phyloP scores from a whole-genome alignment of 2,888 invertebrate species.

The Eremobia ochroleuca region DNA sequence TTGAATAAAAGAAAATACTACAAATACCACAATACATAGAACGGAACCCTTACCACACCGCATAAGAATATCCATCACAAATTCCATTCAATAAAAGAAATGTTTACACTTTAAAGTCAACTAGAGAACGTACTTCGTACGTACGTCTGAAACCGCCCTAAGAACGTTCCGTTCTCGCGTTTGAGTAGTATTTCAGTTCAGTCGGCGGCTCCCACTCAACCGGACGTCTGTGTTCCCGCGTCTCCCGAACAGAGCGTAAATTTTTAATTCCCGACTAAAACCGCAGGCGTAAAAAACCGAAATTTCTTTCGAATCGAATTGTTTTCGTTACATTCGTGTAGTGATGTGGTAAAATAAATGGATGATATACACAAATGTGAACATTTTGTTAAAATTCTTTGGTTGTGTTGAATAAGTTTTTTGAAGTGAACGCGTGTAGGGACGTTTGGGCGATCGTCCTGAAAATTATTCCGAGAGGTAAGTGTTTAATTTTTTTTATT shows the following conservation, averaged over 20 bases:
- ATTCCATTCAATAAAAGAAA: constrained; percentile 56
- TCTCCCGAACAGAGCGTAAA: constrained; percentile 75
- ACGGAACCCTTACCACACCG: background rate
- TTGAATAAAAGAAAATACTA: background rate
- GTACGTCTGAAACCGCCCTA: constrained; percentile 58
- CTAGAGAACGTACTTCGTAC: constrained; percentile 29
- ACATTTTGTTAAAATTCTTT: constrained; percentile 68
- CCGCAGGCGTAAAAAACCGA: constrained; percentile 70
- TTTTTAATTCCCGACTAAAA: constrained; percentile 84
- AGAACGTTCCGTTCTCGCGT: constrained; percentile 59
- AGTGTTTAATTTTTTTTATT: constrained; percentile 61
- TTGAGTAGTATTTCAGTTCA: constrained; percentile 66
- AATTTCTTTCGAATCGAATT: constrained; percentile 69
- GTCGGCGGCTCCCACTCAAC: constrained; percentile 66
- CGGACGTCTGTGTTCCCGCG: constrained; percentile 63
- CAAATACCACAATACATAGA: constrained; percentile 7
- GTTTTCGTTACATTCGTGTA: constrained; percentile 69
- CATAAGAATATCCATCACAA: constrained; percentile 43
- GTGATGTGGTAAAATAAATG: constrained; percentile 70
- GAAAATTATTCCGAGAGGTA: constrained; percentile 83
- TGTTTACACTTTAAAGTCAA: constrained; percentile 60
- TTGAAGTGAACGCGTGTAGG: constrained; percentile 83
- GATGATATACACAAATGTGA: constrained; percentile 66
- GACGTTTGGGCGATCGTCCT: constrained; percentile 81
- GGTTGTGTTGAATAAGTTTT: constrained; percentile 82